Evolutionary conservation across 1,140 invertebrate genomes (phyloP).

Genomic region (Zaprionus vittiger): DNA sequence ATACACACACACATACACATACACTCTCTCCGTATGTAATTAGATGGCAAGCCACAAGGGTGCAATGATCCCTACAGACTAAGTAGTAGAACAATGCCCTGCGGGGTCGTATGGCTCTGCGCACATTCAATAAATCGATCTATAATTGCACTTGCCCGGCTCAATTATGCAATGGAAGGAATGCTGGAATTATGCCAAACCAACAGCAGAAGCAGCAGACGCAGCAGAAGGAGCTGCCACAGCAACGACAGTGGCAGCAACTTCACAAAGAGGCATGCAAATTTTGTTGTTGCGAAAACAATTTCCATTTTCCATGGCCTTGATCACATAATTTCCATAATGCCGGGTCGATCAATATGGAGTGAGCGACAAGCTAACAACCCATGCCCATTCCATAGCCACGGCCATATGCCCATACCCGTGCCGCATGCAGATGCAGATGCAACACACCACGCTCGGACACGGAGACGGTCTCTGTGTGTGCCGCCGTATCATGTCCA

Average conservation of each 20-base stretch:
- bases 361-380: constrained; percentile 78
- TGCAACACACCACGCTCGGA: background rate
- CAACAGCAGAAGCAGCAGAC: constrained; percentile 9
- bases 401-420: background rate
- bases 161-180: constrained; percentile 57
- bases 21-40: constrained; percentile 29
- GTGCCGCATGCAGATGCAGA: background rate
- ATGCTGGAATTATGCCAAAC: constrained; percentile 44
- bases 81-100: constrained; percentile 31
- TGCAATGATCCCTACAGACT: constrained; percentile 1
- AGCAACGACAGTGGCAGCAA: constrained; percentile 15
- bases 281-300: constrained; percentile 63
- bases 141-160: constrained; percentile 65
- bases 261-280: constrained; percentile 47
- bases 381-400: constrained; percentile 6
- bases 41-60: constrained; percentile 26
- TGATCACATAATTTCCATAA: constrained; percentile 83
- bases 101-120: background rate
- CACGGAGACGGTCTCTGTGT: constrained; percentile 15
- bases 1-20: constrained; percentile 7
- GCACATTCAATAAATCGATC: constrained; percentile 73
- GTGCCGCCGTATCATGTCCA: constrained; percentile 66
- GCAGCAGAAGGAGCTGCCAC: background rate
- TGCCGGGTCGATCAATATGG: constrained; percentile 77
- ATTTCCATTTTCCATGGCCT: constrained; percentile 83